phyloP scores from a whole-genome alignment of 2,888 invertebrate genomes.

The Pheosia gnoma region DNA sequence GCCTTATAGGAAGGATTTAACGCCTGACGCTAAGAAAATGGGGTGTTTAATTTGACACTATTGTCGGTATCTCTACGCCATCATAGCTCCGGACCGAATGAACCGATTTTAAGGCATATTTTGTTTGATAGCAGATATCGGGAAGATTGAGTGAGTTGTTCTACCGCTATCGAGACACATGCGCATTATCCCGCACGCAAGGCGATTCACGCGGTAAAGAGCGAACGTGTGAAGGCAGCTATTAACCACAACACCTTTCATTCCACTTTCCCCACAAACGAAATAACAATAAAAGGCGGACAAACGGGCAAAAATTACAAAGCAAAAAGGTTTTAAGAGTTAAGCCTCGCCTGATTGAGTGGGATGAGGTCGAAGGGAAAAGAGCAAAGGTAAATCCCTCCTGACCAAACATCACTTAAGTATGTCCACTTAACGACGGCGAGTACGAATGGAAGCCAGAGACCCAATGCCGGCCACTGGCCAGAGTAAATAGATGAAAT shows the following conservation, averaged over 20 bases:
- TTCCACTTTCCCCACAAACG: background rate
- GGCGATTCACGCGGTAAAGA: no score
- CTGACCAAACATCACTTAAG: constrained; percentile 81
- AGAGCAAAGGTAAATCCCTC: constrained; percentile 81
- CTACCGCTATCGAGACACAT: no score
- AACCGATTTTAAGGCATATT: no score
- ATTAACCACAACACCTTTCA: background rate
- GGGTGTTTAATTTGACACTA: no score
- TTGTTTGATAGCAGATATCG: no score
- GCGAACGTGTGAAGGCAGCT: background rate
- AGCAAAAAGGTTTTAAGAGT: constrained; percentile 59
- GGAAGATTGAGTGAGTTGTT: no score
- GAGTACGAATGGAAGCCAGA: constrained; percentile 65
- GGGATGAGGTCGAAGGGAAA: constrained; percentile 68
- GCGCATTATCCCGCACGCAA: no score
- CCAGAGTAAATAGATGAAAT: constrained; percentile 72
- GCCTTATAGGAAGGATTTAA: no score
- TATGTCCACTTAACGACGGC: constrained; percentile 75
- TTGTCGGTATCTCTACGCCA: no score
- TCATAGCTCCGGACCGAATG: no score
- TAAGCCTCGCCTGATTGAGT: constrained; percentile 72
- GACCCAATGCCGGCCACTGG: constrained; percentile 45
- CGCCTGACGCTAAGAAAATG: no score
- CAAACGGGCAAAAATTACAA: constrained; percentile 54
- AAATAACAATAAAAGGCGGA: constrained; percentile 11